Conservation (phyloP, 2,113 vertebrate species). For the Halichoeres trimaculatus region DNA sequence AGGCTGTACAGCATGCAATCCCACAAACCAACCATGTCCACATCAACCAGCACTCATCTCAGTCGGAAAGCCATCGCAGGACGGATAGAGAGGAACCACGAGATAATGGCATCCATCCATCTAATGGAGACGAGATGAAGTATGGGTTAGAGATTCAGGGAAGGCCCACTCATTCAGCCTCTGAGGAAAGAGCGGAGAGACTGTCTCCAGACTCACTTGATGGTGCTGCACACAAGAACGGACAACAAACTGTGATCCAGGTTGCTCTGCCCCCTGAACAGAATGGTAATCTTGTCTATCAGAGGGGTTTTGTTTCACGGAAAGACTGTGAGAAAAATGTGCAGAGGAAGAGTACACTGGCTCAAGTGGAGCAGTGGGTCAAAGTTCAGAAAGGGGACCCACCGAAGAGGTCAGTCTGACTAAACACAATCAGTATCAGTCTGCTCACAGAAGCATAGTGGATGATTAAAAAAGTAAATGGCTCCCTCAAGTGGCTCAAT, state of each 20-base stretch:
- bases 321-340: conserved; percentile 88
- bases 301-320: conserved; percentile 84
- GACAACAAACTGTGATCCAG: conserved; percentile 77
- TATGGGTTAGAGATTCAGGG: conserved; percentile 85
- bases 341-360: conserved; percentile 90
- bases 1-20: conserved; percentile 85
- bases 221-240: conserved; percentile 86
- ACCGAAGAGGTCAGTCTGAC: conserved; percentile 88
- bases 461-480: conserved; percentile 24
- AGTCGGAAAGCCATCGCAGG: conserved; percentile 75
- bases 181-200: conserved; percentile 79
- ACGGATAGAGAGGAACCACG: conserved; percentile 78
- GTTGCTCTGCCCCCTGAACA: conserved; percentile 84
- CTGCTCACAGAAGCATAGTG: neutral
- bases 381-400: conserved; percentile 92
- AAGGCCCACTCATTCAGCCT: conserved; percentile 75
- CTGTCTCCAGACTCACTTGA: conserved; percentile 83
- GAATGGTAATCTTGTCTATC: conserved; percentile 88
- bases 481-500: conserved; percentile 68
- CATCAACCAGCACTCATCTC: conserved; percentile 80
- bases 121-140: conserved; percentile 79
- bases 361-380: conserved; percentile 96
- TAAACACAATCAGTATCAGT: conserved; percentile 13
- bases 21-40: conserved; percentile 89
- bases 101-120: conserved; percentile 77